A percentile compares a stretch with the other conserved stretches of the same genome.
Conservation (phyloP, 2,888 invertebrate genomes). For the Microplitis deprimator region DNA sequence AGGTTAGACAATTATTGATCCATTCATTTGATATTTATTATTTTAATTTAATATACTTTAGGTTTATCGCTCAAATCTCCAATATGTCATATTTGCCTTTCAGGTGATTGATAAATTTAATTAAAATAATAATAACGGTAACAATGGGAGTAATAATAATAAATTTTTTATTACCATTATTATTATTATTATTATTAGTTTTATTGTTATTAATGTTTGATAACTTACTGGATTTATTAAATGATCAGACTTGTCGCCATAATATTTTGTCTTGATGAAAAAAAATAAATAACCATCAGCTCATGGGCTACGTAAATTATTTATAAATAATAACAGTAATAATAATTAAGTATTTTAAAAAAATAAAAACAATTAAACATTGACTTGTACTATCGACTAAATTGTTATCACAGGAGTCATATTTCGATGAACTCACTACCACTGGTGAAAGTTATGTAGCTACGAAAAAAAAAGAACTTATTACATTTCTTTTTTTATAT, state of each 20-base stretch:
- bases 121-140: not conserved
- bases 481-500: constrained; percentile 3
- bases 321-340: constrained; percentile 2
- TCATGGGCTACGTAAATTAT: not conserved
- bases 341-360: constrained; percentile 1
- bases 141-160: not conserved
- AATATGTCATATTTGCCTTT: not conserved
- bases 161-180: not conserved
- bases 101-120: not conserved
- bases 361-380: not conserved
- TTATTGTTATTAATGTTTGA: not conserved
- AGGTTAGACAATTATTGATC: not conserved
- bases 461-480: not conserved
- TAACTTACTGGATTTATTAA: constrained; percentile 15
- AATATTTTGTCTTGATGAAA: not conserved
- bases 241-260: constrained; percentile 19
- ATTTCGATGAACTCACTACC: constrained; percentile 17
- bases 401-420: constrained; percentile 21
- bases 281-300: constrained; percentile 11
- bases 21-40: not conserved
- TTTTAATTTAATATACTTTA: not conserved
- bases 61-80: not conserved
- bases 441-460: constrained; percentile 30
- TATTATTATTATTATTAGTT: not conserved
- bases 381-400: constrained; percentile 15